Percentiles rank a stretch among this genome's conserved stretches.
phyloP scores from a whole-genome alignment of 2,113 vertebrate species.

The Nothobranchius furzeri region DNA sequence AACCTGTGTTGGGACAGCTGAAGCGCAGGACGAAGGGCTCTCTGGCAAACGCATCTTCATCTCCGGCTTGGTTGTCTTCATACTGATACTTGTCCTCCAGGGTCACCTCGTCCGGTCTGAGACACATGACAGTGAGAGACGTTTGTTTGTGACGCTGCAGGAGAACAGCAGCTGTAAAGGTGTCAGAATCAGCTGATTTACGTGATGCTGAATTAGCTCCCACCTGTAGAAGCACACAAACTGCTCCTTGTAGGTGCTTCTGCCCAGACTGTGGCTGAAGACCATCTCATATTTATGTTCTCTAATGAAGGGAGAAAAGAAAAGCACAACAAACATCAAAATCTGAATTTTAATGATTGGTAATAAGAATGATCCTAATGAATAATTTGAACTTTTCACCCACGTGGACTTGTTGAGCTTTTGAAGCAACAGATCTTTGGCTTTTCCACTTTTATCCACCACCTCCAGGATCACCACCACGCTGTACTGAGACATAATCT shows the following conservation, averaged over 20 bases:
- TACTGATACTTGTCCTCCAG: constrained; percentile 49
- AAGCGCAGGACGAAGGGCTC: constrained; percentile 68
- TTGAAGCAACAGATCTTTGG: constrained; percentile 7
- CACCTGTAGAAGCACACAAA: constrained; percentile 73
- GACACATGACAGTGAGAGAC: not conserved
- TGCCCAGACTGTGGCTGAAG: constrained; percentile 50
- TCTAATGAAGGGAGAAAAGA: not conserved
- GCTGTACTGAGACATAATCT: constrained; percentile 59
- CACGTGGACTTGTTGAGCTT: constrained; percentile 44
- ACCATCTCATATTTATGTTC: constrained; percentile 23
- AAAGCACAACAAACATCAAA: not conserved
- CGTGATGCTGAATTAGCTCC: not conserved
- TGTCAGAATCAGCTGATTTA: no score
- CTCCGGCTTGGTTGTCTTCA: constrained; percentile 58
- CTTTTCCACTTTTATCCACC: constrained; percentile 38
- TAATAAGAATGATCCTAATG: no score
- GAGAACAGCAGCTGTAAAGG: no score
- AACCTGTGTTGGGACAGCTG: constrained; percentile 47
- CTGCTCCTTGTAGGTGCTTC: constrained; percentile 65
- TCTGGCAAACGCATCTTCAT: constrained; percentile 66
- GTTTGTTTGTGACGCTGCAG: no score
- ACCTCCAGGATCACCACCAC: constrained; percentile 56
- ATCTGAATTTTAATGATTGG: not conserved
- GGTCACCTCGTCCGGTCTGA: constrained; percentile 48
- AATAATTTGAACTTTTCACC: not conserved